phyloP scores from a whole-genome alignment of 2,888 invertebrate genomes.

The Luperina nickerlii region DNA sequence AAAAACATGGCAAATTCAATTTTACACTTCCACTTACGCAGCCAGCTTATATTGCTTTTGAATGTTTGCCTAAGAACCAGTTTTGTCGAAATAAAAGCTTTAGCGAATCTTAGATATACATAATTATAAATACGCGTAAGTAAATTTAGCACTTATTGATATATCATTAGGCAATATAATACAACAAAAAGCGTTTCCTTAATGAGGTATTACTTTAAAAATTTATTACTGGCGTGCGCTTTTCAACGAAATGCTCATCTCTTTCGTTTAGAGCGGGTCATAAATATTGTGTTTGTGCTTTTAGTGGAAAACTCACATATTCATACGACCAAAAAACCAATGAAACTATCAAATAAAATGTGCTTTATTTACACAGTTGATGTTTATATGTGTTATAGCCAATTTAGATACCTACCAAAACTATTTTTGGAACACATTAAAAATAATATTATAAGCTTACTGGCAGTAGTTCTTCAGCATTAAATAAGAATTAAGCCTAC shows the following conservation, averaged over 20 bases:
- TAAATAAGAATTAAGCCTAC: not conserved
- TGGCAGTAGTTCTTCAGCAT: not conserved
- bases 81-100: not conserved
- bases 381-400: no score
- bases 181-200: not conserved
- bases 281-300: conserved; percentile 32
- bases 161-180: conserved; percentile 25
- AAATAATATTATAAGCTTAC: not conserved
- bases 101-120: conserved; percentile 1
- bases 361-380: no score
- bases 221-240: conserved; percentile 27
- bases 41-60: not conserved
- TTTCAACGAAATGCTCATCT: conserved; percentile 25
- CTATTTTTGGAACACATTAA: not conserved
- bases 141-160: conserved; percentile 30
- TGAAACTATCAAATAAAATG: not conserved
- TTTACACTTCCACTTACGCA: not conserved
- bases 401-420: no score
- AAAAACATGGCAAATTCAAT: not conserved
- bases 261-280: conserved; percentile 22
- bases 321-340: not conserved
- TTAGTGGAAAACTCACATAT: not conserved
- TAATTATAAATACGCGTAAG: conserved; percentile 11
- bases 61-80: not conserved
- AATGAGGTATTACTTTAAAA: conserved; percentile 13